These are phyloP conservation scores for Cyanoliseus patagonus DNA, from an alignment of 2,113 vertebrate species.

Conservation along the genomic window DNA sequence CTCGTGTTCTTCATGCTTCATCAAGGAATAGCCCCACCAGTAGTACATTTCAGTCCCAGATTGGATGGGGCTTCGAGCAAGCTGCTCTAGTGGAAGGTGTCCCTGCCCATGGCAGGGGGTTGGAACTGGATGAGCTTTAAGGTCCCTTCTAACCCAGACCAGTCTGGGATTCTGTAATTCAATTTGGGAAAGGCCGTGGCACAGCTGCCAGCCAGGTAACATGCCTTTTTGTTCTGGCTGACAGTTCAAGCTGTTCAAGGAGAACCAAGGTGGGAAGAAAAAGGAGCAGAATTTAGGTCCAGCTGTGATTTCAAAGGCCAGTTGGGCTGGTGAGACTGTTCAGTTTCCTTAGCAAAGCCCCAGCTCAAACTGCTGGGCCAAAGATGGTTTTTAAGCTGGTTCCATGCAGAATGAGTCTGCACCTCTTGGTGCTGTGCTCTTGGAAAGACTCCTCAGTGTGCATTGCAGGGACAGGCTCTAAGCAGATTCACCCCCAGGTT, in stretches of 20 bases:
- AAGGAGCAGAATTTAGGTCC: neutral
- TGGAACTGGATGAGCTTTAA: neutral
- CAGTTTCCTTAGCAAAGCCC: neutral
- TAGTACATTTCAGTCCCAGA: neutral
- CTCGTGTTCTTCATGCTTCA: neutral
- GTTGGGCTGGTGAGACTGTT: neutral
- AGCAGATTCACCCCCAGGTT: neutral
- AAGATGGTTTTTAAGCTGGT: neutral
- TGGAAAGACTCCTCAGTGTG: neutral
- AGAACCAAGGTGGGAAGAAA: neutral
- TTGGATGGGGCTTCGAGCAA: neutral
- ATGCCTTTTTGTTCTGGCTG: fast-evolving
- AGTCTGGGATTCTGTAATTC: neutral
- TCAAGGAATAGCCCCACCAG: neutral
- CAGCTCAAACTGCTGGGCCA: neutral
- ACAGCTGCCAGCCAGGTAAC: neutral
- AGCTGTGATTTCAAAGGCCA: neutral
- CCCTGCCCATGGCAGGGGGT: neutral
- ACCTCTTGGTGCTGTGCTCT: neutral
- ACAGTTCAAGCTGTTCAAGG: neutral
- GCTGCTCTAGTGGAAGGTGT: neutral
- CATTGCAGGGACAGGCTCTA: neutral
- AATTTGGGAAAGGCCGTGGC: neutral
- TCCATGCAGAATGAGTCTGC: neutral
- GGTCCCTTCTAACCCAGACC: neutral